phyloP scores from a whole-genome alignment of 2,888 invertebrate species.

The Rhogogaster chlorosoma region DNA sequence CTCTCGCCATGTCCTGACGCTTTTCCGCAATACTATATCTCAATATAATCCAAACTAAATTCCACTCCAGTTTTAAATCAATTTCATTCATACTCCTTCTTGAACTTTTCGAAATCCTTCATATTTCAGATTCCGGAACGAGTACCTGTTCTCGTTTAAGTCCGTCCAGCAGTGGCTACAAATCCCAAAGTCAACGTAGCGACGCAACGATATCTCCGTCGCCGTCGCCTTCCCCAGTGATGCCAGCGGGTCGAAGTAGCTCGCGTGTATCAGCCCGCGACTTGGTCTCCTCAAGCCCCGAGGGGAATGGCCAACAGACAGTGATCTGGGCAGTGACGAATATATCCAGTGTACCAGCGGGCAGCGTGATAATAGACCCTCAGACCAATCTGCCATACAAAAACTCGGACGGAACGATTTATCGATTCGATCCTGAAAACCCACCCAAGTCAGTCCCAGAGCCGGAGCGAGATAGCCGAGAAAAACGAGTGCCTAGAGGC shows the following conservation, averaged over 20 bases:
- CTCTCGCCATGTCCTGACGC: no score
- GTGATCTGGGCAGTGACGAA: slow-evolving; percentile 94
- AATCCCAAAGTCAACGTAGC: slow-evolving; percentile 85
- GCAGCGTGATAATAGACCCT: slow-evolving; percentile 94
- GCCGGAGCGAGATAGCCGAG: background rate
- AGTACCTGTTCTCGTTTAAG: slow-evolving; percentile 85
- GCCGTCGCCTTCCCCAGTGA: slow-evolving; percentile 73
- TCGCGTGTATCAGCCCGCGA: slow-evolving; percentile 76
- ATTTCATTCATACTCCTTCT: background rate
- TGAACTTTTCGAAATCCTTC: background rate
- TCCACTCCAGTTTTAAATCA: background rate
- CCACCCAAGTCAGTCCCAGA: slow-evolving; percentile 79
- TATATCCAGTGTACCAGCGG: slow-evolving; percentile 90
- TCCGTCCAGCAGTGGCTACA: slow-evolving; percentile 88
- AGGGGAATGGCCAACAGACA: slow-evolving; percentile 71
- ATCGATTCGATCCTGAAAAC: slow-evolving; percentile 88
- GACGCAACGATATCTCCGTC: slow-evolving; percentile 74
- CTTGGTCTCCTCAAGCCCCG: slow-evolving; percentile 64
- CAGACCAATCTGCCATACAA: slow-evolving; percentile 88
- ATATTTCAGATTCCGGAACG: slow-evolving; percentile 80
- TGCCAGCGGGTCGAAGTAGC: slow-evolving; percentile 70
- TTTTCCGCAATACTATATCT: no score
- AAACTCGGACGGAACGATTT: slow-evolving; percentile 88
- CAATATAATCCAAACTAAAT: background rate
- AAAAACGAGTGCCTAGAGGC: background rate